Evolutionary conservation across 2,797 vertebrate species (phyloP).

Genomic region (Enteromius afrohamiltoni): DNA sequence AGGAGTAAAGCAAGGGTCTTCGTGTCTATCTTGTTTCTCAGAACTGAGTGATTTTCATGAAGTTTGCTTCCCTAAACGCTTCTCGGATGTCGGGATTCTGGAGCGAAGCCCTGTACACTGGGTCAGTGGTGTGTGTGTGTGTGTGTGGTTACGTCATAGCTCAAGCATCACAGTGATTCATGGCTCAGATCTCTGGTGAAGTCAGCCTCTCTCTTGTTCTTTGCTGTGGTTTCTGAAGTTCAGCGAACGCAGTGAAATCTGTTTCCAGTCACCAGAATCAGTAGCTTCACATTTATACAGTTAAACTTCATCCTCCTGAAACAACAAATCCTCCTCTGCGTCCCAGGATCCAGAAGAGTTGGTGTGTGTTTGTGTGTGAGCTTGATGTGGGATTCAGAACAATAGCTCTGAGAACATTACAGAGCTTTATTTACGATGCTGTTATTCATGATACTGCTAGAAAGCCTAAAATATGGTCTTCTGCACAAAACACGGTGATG

Average conservation of each 20-base stretch:
- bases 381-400: slow-evolving; percentile 13
- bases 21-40: neutral
- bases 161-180: slow-evolving; percentile 70
- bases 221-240: slow-evolving; percentile 41
- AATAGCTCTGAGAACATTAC: slow-evolving; percentile 13
- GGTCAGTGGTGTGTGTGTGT: slow-evolving; percentile 47
- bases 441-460: neutral
- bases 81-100: neutral
- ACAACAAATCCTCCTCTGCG: neutral
- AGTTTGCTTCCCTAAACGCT: neutral
- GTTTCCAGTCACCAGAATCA: slow-evolving; percentile 29
- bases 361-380: neutral
- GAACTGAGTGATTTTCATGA: neutral
- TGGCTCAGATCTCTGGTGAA: slow-evolving; percentile 51
- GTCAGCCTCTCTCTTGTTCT: slow-evolving; percentile 24
- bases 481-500: neutral
- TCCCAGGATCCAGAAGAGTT: neutral
- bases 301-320: neutral
- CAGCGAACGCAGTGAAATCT: slow-evolving; percentile 8
- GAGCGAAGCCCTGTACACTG: neutral
- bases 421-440: neutral
- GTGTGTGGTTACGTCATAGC: slow-evolving; percentile 72
- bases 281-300: slow-evolving; percentile 13
- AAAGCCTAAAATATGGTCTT: neutral
- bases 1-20: neutral